Conservation (phyloP, 2,113 vertebrate genomes). For the Ophiodon elongatus region DNA sequence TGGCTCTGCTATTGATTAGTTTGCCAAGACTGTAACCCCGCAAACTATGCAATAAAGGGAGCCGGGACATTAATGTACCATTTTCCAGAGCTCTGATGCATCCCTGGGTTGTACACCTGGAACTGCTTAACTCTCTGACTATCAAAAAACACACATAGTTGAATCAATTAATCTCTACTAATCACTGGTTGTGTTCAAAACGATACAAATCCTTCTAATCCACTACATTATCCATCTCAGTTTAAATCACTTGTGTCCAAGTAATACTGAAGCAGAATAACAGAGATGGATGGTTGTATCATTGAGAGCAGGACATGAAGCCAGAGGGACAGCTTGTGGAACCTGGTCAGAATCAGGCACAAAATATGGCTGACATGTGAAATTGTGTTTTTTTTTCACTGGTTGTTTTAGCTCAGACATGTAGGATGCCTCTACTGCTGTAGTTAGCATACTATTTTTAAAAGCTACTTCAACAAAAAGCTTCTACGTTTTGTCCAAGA, state of each 20-base stretch:
- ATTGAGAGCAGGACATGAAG: conserved; percentile 70
- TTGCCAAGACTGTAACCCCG: conserved; percentile 40
- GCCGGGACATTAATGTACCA: background rate
- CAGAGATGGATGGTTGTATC: conserved; percentile 65
- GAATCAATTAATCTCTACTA: conserved; percentile 36
- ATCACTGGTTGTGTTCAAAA: conserved; percentile 44
- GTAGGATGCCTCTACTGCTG: conserved; percentile 1
- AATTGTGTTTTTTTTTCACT: background rate
- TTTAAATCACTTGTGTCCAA: conserved; percentile 38
- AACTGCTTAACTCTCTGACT: conserved; percentile 44
- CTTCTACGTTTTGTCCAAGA: background rate
- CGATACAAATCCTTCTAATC: conserved; percentile 42
- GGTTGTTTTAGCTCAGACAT: conserved; percentile 2
- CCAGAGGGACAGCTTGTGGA: conserved; percentile 35
- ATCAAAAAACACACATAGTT: conserved; percentile 24
- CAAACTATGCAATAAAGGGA: conserved; percentile 42
- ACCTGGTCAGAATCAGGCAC: conserved; percentile 45
- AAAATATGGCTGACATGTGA: conserved; percentile 10
- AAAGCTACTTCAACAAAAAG: background rate
- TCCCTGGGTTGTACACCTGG: conserved; percentile 39
- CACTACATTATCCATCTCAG: background rate
- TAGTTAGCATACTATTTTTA: conserved; percentile 12
- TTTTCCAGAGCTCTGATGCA: conserved; percentile 21
- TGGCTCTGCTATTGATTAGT: conserved; percentile 22
- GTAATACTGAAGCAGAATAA: conserved; percentile 45